These are phyloP conservation scores for Drosophila hamatofila DNA, from an alignment of 2,888 invertebrate genomes.

Conservation along the genomic window DNA sequence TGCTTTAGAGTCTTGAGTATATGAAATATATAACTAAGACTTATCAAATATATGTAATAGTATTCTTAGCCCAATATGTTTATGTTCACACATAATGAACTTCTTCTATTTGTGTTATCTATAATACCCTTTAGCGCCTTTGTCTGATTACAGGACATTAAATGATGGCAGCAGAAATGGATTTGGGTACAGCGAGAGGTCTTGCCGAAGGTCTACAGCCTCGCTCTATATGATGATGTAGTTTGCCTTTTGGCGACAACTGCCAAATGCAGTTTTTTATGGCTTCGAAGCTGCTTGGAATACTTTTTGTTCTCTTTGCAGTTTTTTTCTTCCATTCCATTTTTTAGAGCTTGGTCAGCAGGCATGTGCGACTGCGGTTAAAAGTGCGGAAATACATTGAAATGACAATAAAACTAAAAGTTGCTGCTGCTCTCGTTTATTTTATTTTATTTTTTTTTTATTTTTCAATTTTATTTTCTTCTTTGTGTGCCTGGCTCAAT, in stretches of 20 bases:
- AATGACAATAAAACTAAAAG: slow-evolving; percentile 82
- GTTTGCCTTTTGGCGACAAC: slow-evolving; percentile 71
- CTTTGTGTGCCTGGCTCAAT: slow-evolving; percentile 50
- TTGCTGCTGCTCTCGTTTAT: slow-evolving; percentile 54
- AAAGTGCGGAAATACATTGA: slow-evolving; percentile 82
- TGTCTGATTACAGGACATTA: neutral
- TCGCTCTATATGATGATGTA: slow-evolving; percentile 53
- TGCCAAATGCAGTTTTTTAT: slow-evolving; percentile 81
- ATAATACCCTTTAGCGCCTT: neutral
- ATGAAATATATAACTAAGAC: neutral
- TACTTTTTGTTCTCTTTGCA: slow-evolving; percentile 60
- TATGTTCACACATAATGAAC: too few species aligned
- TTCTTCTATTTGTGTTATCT: neutral
- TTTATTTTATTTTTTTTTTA: neutral
- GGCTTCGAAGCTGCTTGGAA: slow-evolving; percentile 76
- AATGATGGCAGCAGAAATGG: slow-evolving; percentile 7
- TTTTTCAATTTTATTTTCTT: slow-evolving; percentile 8
- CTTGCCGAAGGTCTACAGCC: slow-evolving; percentile 26
- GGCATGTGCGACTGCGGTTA: slow-evolving; percentile 75
- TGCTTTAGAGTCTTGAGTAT: neutral
- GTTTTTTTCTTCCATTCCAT: slow-evolving; percentile 7
- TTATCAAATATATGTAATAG: neutral
- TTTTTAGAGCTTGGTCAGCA: slow-evolving; percentile 63
- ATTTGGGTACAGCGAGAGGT: slow-evolving; percentile 19
- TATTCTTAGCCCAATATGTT: neutral